Evolutionary conservation across 2,797 vertebrate species (phyloP).

Genomic region (Dromococcyx pavoninus): DNA sequence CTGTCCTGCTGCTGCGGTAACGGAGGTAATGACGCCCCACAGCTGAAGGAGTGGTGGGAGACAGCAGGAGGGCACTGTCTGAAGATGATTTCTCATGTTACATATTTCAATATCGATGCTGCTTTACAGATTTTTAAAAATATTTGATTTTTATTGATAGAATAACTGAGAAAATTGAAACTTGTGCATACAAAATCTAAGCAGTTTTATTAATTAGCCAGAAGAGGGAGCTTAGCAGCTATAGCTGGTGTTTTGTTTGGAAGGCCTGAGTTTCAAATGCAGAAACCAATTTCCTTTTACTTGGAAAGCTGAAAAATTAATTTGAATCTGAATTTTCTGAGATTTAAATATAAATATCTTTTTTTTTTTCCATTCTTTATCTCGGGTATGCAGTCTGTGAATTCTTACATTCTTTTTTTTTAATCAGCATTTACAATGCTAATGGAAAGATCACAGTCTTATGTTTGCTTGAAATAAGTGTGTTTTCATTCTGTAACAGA

Average conservation of each 20-base stretch:
- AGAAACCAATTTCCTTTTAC: background rate
- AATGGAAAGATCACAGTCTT: background rate
- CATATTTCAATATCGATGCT: background rate
- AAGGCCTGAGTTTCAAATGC: background rate
- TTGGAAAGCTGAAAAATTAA: background rate
- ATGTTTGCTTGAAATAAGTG: background rate
- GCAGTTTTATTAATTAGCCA: constrained; percentile 15
- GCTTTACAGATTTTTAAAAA: background rate
- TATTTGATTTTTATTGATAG: background rate
- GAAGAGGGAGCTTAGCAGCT: constrained; percentile 48
- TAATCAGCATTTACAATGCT: background rate
- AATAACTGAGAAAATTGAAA: background rate
- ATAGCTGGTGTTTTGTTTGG: background rate
- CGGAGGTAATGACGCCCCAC: background rate
- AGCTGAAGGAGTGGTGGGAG: background rate
- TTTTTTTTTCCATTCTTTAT: background rate
- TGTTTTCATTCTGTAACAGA: background rate
- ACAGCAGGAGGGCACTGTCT: background rate
- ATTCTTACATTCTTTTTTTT: background rate
- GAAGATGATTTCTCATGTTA: background rate
- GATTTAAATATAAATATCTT: background rate
- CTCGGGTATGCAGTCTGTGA: background rate
- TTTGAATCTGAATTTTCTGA: background rate
- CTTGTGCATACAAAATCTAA: background rate
- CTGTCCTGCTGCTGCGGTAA: background rate